These are phyloP conservation scores for Cheilosia vernalis DNA, from an alignment of 2,888 invertebrate genomes.

Conservation along the genomic window DNA sequence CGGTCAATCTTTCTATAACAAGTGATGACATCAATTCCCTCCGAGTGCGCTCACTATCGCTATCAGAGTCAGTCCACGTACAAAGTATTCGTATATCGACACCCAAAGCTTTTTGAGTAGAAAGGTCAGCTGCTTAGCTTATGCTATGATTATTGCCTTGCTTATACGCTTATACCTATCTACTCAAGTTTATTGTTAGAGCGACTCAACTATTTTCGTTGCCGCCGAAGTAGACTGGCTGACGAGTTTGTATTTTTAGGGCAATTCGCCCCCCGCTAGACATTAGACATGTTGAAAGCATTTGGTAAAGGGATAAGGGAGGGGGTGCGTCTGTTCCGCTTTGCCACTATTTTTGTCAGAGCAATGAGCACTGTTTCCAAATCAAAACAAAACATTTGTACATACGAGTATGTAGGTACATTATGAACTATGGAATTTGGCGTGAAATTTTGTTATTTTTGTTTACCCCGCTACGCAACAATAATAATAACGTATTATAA, in stretches of 20 bases:
- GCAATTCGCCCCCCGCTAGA: slow-evolving; percentile 23
- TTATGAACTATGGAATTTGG: slow-evolving; percentile 23
- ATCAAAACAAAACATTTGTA: slow-evolving; percentile 10
- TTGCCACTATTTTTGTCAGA: slow-evolving; percentile 26
- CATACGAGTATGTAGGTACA: background rate
- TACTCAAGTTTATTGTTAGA: slow-evolving; percentile 26
- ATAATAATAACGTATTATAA: background rate
- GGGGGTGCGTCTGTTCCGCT: slow-evolving; percentile 35
- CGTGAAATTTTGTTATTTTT: slow-evolving; percentile 36
- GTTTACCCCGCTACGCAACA: slow-evolving; percentile 8
- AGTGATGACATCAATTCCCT: slow-evolving; percentile 61
- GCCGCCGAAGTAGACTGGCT: slow-evolving; percentile 16
- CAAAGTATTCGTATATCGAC: background rate
- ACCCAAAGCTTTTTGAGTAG: slow-evolving; percentile 38
- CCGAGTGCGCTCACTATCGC: background rate
- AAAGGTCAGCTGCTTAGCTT: no score
- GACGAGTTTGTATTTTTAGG: background rate
- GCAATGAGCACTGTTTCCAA: background rate
- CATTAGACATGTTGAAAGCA: slow-evolving; percentile 5
- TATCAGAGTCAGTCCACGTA: background rate
- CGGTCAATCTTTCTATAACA: slow-evolving; percentile 53
- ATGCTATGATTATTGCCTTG: no score
- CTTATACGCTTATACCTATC: background rate
- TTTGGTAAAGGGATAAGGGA: background rate
- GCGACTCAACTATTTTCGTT: slow-evolving; percentile 4